Conservation (phyloP, 2,888 invertebrate genomes). For the Mechanitis mazaeus region DNA sequence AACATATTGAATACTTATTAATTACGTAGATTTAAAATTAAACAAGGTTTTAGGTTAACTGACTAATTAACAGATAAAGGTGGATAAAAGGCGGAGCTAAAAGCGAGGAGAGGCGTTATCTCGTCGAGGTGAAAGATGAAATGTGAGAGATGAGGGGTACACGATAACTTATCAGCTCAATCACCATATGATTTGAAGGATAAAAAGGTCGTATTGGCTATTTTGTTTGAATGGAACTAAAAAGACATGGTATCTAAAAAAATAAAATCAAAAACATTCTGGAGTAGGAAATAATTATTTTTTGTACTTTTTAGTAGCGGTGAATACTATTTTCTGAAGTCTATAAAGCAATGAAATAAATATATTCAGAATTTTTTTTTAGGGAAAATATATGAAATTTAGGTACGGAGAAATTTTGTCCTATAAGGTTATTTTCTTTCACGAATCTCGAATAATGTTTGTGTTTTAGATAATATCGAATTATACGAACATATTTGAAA, state of each 20-base stretch:
- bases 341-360: too few relatives aligned
- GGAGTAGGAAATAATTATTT: neutral
- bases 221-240: neutral
- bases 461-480: too few relatives aligned
- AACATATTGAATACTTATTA: too few relatives aligned
- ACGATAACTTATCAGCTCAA: neutral
- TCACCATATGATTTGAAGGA: constrained; percentile 3
- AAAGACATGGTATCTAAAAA: neutral
- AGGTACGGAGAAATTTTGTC: too few relatives aligned
- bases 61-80: neutral
- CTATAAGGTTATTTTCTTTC: too few relatives aligned
- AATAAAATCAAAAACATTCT: neutral
- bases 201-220: constrained; percentile 4
- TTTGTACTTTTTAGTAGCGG: too few relatives aligned
- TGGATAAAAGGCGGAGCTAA: neutral
- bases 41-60: neutral
- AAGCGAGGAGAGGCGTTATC: constrained; percentile 1
- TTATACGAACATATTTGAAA: too few relatives aligned
- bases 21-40: too few relatives aligned
- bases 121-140: neutral
- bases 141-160: neutral
- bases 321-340: too few relatives aligned
- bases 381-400: too few relatives aligned
- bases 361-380: too few relatives aligned
- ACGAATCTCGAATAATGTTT: too few relatives aligned